Percentiles rank a stretch among this genome's conserved stretches.
Conservation (phyloP, 2,113 vertebrate species). For the Tursiops truncatus region DNA sequence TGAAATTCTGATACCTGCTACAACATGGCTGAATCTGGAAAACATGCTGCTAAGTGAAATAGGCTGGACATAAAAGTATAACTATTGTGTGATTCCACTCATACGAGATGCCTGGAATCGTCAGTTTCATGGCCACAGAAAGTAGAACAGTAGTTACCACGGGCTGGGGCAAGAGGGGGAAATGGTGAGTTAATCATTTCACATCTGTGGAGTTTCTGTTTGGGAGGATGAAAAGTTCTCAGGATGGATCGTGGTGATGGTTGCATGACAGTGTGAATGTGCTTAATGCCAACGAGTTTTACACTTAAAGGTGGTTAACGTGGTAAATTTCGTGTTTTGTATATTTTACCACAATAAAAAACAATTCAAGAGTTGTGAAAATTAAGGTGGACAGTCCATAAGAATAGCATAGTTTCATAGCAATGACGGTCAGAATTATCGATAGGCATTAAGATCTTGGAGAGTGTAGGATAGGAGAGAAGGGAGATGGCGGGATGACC, state of each 20-base stretch:
- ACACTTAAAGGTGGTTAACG: background rate
- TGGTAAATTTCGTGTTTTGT: background rate
- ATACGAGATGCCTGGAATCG: background rate
- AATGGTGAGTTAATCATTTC: background rate
- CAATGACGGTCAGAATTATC: background rate
- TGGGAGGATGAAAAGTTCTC: background rate
- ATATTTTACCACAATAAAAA: background rate
- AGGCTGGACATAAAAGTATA: background rate
- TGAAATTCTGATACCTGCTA: background rate
- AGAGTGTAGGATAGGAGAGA: background rate
- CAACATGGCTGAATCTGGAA: background rate
- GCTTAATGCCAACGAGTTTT: background rate
- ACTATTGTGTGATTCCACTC: background rate
- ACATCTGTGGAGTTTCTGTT: background rate
- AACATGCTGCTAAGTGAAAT: background rate
- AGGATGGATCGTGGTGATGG: too few species aligned
- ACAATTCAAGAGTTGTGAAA: background rate
- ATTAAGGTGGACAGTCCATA: background rate
- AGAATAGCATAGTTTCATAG: background rate
- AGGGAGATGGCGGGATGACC: background rate
- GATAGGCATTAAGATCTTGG: background rate
- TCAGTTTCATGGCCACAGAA: background rate
- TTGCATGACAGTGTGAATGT: background rate
- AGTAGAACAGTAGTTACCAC: background rate
- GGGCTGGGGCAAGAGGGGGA: rapidly evolving